Conservation (phyloP, 2,888 invertebrate species). For the Nebria brevicollis region DNA sequence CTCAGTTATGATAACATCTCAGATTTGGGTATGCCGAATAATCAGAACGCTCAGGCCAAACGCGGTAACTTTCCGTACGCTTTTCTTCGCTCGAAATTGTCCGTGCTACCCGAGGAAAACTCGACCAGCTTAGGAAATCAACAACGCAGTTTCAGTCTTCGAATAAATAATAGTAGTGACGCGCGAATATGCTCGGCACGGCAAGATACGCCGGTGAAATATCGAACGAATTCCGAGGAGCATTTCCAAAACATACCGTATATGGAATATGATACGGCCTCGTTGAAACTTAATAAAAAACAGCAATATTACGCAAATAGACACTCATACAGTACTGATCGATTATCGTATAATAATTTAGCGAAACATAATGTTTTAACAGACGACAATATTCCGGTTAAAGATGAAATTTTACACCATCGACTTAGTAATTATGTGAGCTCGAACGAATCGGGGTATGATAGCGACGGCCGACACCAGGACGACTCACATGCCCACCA, state of each 20-base stretch:
- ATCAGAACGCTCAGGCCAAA: conserved; percentile 59
- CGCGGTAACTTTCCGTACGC: conserved; percentile 81
- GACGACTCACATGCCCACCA: conserved; percentile 68
- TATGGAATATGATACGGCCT: not conserved
- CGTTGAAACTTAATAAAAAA: conserved; percentile 4
- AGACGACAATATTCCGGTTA: conserved; percentile 54
- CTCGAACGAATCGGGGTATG: conserved; percentile 86
- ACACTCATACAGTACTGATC: conserved; percentile 16
- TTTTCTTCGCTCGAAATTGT: conserved; percentile 78
- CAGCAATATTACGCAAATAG: not conserved
- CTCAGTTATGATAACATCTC: conserved; percentile 79
- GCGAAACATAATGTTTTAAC: conserved; percentile 25
- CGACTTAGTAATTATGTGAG: conserved; percentile 79
- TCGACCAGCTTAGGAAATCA: conserved; percentile 56
- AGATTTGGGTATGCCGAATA: conserved; percentile 64
- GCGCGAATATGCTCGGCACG: not conserved
- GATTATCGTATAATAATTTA: conserved; percentile 19
- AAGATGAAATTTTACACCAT: conserved; percentile 70
- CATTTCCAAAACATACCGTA: not conserved
- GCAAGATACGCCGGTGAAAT: conserved; percentile 6
- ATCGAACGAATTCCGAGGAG: not conserved
- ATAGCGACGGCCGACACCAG: conserved; percentile 76
- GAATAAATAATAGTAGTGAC: conserved; percentile 13
- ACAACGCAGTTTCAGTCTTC: conserved; percentile 7
- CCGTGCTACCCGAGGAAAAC: conserved; percentile 81